phyloP scores from a whole-genome alignment of 1,140 invertebrate genomes.

The Centruroides vittatus region DNA sequence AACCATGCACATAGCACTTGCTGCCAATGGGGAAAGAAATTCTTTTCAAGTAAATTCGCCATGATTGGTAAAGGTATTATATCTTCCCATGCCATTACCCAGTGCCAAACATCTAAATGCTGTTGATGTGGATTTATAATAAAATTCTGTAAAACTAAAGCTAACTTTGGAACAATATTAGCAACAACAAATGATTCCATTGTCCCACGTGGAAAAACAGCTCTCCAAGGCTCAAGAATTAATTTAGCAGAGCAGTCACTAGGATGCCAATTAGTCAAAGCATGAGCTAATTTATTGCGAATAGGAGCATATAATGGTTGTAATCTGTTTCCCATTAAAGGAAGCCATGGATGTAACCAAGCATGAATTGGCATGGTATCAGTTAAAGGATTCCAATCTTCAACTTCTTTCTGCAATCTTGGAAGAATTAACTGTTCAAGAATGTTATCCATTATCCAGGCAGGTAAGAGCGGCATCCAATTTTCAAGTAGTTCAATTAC shows the following conservation, averaged over 20 bases:
- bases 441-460: conserved; percentile 69
- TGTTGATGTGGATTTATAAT: conserved; percentile 77
- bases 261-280: conserved; percentile 80
- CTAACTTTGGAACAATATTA: conserved; percentile 82
- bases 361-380: conserved; percentile 87
- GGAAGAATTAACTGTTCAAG: conserved; percentile 68
- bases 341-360: conserved; percentile 94
- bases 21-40: conserved; percentile 79
- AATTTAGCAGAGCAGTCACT: conserved; percentile 77
- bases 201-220: conserved; percentile 62
- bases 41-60: conserved; percentile 57
- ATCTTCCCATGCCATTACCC: conserved; percentile 74
- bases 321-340: conserved; percentile 52
- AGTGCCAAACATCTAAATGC: conserved; percentile 55
- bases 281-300: conserved; percentile 73
- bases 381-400: conserved; percentile 84
- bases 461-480: conserved; percentile 66
- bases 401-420: conserved; percentile 58
- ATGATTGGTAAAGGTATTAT: conserved; percentile 53
- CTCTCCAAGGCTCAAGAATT: conserved; percentile 86
- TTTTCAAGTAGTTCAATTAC: conserved; percentile 63
- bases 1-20: conserved; percentile 63
- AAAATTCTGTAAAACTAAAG: conserved; percentile 52
- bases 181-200: conserved; percentile 73
- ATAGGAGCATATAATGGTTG: conserved; percentile 83